A percentile compares a stretch with the other conserved stretches of the same genome.
Evolutionary conservation across 2,888 invertebrate species (phyloP).

Genomic region (Hesperia comma): DNA sequence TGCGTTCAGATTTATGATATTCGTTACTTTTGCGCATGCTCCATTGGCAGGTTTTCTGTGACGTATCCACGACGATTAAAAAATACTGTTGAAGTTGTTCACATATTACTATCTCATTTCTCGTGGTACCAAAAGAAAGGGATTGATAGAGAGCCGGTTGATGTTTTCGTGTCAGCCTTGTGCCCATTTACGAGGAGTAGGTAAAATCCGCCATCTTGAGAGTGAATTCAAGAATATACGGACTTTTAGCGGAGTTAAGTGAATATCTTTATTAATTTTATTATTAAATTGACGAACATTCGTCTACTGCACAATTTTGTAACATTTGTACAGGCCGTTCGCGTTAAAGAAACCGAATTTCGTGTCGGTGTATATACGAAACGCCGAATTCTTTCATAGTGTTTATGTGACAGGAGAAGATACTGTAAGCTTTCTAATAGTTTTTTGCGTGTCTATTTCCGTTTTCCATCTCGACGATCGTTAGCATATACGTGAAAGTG

Average conservation of each 20-base stretch:
- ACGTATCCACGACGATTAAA: conserved; percentile 65
- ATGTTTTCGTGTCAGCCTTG: conserved; percentile 85
- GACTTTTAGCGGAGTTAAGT: conserved; percentile 79
- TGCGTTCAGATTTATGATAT: conserved; percentile 64
- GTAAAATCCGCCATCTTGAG: conserved; percentile 87
- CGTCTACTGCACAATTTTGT: conserved; percentile 59
- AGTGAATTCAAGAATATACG: conserved; percentile 85
- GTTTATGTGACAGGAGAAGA: conserved; percentile 84
- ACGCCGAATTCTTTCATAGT: conserved; percentile 79
- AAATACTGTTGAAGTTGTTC: conserved; percentile 70
- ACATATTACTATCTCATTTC: conserved; percentile 74
- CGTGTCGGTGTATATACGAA: conserved; percentile 64
- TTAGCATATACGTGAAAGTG: conserved; percentile 80
- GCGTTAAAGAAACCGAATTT: conserved; percentile 58
- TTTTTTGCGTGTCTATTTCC: conserved; percentile 83
- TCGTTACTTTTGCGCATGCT: conserved; percentile 73
- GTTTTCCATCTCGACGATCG: conserved; percentile 80
- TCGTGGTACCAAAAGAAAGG: conserved; percentile 67
- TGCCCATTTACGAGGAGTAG: conserved; percentile 83
- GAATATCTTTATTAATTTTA: conserved; percentile 76
- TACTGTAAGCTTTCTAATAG: conserved; percentile 84
- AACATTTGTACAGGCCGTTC: conserved; percentile 57
- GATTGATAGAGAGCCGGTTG: conserved; percentile 80
- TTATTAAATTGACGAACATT: conserved; percentile 75
- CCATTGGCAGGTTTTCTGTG: conserved; percentile 72